Percentiles rank a stretch among this genome's conserved stretches.
These are phyloP conservation scores for Hystrix brachyura DNA, from an alignment of 2,113 vertebrate species.

Conservation along the genomic window DNA sequence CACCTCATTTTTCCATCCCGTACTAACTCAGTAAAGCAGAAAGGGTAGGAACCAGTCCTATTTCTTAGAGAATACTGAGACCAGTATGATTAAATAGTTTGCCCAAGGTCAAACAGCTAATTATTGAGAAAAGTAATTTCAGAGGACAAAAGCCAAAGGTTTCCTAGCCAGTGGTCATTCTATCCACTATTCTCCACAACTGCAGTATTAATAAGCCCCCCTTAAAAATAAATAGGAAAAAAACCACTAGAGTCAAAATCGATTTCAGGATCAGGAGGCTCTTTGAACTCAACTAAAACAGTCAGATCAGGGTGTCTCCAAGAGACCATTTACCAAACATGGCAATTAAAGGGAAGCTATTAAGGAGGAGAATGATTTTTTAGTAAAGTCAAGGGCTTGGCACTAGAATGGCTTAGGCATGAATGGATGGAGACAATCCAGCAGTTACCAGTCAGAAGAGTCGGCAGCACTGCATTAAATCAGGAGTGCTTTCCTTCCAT, in stretches of 20 bases:
- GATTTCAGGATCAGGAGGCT: conserved; percentile 62
- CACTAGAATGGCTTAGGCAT: conserved; percentile 68
- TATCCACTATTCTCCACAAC: neutral
- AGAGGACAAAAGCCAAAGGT: neutral
- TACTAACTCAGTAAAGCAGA: conserved; percentile 7
- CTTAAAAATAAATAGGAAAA: neutral
- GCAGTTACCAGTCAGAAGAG: conserved; percentile 72
- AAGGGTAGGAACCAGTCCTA: neutral
- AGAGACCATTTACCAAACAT: conserved; percentile 74
- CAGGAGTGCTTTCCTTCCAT: conserved; percentile 44
- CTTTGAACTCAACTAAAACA: conserved; percentile 75
- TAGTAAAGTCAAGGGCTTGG: conserved; percentile 71
- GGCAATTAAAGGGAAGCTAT: conserved; percentile 59
- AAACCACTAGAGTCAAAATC: conserved; percentile 36
- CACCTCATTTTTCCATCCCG: conserved; percentile 16
- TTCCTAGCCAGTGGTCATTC: conserved; percentile 9
- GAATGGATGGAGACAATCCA: conserved; percentile 80
- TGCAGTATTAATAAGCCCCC: conserved; percentile 18
- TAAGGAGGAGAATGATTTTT: conserved; percentile 65
- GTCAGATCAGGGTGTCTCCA: conserved; percentile 51
- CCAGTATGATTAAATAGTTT: conserved; percentile 21
- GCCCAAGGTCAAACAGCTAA: conserved; percentile 44
- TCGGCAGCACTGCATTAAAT: conserved; percentile 44
- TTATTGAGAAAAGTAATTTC: neutral
- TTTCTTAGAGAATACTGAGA: conserved; percentile 31